Base-by-base conservation (phyloP, 2,113 vertebrate genomes). In the Trochalopteron elliotii region DNA sequence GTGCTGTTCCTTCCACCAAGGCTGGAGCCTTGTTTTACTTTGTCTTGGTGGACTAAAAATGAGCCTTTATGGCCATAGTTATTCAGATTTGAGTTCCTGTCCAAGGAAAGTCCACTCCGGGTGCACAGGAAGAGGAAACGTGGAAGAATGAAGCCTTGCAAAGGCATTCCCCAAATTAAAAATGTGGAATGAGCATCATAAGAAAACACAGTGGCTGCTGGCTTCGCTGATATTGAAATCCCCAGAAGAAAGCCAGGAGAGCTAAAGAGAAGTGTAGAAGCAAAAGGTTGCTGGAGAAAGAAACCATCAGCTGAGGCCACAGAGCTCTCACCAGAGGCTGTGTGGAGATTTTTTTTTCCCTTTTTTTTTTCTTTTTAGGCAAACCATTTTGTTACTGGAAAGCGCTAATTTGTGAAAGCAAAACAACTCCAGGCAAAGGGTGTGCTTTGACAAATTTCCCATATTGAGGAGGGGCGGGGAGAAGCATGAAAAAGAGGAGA, bases 401-500 rank as follows among this genome's bases (percentile, higher is more conserved):
- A 90, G 87, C 56, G 77, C 84, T 96, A 95, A 95, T 95, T 94
- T 96, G 94, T 78, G 89, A 94, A 94, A 93, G 82, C 90, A 90
- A 96, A 97, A 96, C 88, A 96, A 94, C 93, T 96, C 40, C 68
- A 91, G 94, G 92, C 90, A 78, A 94, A 92, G 90, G 71, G 90
- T 94, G 79, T 77, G 71, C 94, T 95, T 94, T 94, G 94, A 96
- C 84, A 94, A 94, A 94, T 95, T 88, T 90, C 87, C 55, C 59
- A 63, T 96, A 88, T 81, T 71, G 93, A 84, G 80, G 94, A 92
- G 83, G 64, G 92, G 93, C 0, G 39, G 89, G 70, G 86, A 94
- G 86, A 92, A 93, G 91, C 93, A 94, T 89, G 91, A 85, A 92
- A 94, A 96, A 95, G 94, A 97, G 81, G 86, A 95, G 93, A 84